Evolutionary conservation across 2,113 vertebrate species (phyloP).

Genomic region (Progne subis): DNA sequence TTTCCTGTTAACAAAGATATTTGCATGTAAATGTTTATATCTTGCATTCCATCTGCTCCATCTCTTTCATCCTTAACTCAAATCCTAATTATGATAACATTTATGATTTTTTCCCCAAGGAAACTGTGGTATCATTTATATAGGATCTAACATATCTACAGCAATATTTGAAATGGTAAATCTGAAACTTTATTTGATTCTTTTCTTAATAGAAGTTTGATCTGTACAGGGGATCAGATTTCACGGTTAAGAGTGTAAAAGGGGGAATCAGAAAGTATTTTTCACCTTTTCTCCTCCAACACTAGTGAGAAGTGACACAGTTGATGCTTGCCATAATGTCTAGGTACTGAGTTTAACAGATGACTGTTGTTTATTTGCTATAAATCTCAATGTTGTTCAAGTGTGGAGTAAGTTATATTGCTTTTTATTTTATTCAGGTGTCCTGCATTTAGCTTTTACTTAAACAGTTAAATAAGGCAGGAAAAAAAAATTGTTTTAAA

Average conservation of each 20-base stretch:
- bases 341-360: background rate
- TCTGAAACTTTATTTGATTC: background rate
- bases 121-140: background rate
- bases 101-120: background rate
- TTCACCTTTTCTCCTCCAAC: background rate
- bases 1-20: constrained; percentile 19
- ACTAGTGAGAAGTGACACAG: background rate
- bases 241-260: background rate
- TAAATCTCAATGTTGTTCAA: background rate
- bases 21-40: constrained; percentile 44
- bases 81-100: constrained; percentile 9
- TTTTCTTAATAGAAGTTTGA: background rate
- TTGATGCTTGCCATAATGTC: background rate
- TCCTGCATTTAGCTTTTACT: background rate
- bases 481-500: background rate
- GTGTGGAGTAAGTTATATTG: background rate
- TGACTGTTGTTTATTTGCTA: background rate
- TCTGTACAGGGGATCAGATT: background rate
- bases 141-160: background rate
- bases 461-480: background rate
- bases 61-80: constrained; percentile 28
- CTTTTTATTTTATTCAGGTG: background rate
- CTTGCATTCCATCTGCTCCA: constrained; percentile 4
- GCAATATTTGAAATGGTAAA: background rate
- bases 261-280: background rate